Evolutionary conservation across 2,797 vertebrate genomes (phyloP), one percentile per base, ranked within the genome.

Genomic region (Acomys russatus): DNA sequence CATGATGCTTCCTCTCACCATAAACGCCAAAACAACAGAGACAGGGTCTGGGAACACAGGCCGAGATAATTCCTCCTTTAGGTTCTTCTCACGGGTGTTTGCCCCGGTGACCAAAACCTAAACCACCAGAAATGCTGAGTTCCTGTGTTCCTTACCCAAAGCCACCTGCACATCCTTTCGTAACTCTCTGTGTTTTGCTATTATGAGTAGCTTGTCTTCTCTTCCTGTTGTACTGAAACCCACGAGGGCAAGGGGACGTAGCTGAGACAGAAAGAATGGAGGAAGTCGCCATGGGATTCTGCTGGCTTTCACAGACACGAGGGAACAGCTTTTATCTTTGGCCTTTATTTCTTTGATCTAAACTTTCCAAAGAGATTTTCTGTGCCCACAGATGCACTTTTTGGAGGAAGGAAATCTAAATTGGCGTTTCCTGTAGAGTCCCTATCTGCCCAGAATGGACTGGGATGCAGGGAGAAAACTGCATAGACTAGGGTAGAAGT

Each of bases 341-440:
- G 89, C 70, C 71, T 54, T 77, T 88, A 82, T 92, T 95, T 94
- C 91, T 94, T 97, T 94, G 90, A 88, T 70, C 59, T 84, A 91
- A 96, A 85, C 56, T 73, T 73, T 89, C 87, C 90, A 70, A 77
- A 92, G 83, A 92, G 30, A 93, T 92, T 76, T 77, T 91, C 76
- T 80, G 30, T 89, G 70, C 74, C 86, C 83, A 71, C 59, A 59
- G 22, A 82, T 44, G 4, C 23, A 80, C 38, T 51, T 51, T 92
- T 91, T 88, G 54, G 95, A 90, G 84, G 92, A 84, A 96, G 79
- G 68, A 97, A 90, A 91, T 84, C 66, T 87, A 49, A 70, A 49
- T 38, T 82, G 93, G 83, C 56, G 0, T 51, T 74, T 25, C 51
- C 14, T 0, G 12, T 63, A 15, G 25, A 76, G 79, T 54, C 93